A percentile compares a stretch with the other conserved stretches of the same genome.
phyloP scores from a whole-genome alignment of 2,113 vertebrate species.

The Anarhynchus alexandrinus region DNA sequence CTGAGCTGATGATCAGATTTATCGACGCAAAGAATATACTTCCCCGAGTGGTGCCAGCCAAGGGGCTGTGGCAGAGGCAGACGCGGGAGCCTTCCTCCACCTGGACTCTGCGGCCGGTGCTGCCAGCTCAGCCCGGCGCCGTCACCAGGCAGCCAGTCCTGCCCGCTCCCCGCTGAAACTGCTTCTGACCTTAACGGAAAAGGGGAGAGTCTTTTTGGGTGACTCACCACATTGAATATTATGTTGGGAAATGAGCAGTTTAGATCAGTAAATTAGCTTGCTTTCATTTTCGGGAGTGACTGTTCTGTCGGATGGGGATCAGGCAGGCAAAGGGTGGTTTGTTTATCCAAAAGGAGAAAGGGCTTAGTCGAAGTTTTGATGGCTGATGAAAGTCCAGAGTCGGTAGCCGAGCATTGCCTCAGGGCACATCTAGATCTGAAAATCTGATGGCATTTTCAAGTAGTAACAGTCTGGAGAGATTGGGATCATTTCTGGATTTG shows the following conservation, averaged over 20 bases:
- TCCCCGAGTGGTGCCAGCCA: background rate
- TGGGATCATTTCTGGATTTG: background rate
- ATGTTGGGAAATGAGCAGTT: background rate
- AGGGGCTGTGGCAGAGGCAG: background rate
- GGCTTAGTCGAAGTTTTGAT: background rate
- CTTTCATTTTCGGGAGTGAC: background rate
- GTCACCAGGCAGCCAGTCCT: background rate
- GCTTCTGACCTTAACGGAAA: background rate
- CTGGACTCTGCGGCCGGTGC: background rate
- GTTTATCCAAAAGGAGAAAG: background rate
- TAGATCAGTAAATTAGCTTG: constrained; percentile 7
- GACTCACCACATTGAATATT: background rate
- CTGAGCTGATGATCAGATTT: background rate
- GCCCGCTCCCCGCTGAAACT: background rate
- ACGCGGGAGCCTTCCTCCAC: background rate
- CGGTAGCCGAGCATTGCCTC: accelerated
- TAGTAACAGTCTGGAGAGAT: background rate
- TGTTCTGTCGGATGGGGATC: background rate
- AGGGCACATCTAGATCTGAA: background rate
- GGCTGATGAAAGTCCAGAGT: background rate
- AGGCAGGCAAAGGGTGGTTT: background rate
- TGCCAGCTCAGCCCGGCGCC: background rate
- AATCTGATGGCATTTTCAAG: background rate
- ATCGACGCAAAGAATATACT: background rate
- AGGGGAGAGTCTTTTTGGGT: background rate